Percentiles rank a stretch among this genome's conserved stretches.
These are phyloP conservation scores for Diadromus collaris DNA, from an alignment of 2,888 invertebrate genomes.

Conservation along the genomic window DNA sequence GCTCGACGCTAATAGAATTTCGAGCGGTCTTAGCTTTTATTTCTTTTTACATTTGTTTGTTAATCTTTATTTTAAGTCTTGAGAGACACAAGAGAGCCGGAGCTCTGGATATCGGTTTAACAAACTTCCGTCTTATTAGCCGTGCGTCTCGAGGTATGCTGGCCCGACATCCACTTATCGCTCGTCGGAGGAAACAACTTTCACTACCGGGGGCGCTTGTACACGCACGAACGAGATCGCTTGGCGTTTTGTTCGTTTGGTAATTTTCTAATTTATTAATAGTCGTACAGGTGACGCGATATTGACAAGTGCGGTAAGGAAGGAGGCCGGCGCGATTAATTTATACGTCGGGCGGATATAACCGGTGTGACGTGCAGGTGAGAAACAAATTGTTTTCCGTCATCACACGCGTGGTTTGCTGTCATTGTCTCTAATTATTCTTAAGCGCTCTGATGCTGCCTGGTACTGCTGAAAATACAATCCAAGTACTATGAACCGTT, in stretches of 20 bases:
- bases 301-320: neutral
- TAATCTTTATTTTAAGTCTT: neutral
- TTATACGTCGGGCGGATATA: neutral
- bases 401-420: too few species aligned
- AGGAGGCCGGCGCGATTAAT: neutral
- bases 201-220: slow-evolving; percentile 53
- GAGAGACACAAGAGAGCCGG: neutral
- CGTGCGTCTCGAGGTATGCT: slow-evolving; percentile 26
- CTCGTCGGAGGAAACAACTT: slow-evolving; percentile 51
- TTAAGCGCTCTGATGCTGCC: too few species aligned
- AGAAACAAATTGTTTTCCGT: neutral
- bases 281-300: slow-evolving; percentile 13
- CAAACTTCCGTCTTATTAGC: slow-evolving; percentile 30
- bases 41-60: neutral
- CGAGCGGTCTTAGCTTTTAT: too few species aligned
- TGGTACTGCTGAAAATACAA: too few species aligned
- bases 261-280: slow-evolving; percentile 56
- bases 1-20: slow-evolving; percentile 44
- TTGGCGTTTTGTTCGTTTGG: slow-evolving; percentile 34
- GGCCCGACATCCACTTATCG: slow-evolving; percentile 42
- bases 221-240: slow-evolving; percentile 24
- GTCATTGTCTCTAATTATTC: too few species aligned
- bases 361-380: neutral
- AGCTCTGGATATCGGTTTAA: slow-evolving; percentile 18
- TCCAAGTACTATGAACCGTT: too few species aligned